Evolutionary conservation across 1,140 invertebrate genomes (phyloP).

Genomic region (Trichogramma pretiosum): DNA sequence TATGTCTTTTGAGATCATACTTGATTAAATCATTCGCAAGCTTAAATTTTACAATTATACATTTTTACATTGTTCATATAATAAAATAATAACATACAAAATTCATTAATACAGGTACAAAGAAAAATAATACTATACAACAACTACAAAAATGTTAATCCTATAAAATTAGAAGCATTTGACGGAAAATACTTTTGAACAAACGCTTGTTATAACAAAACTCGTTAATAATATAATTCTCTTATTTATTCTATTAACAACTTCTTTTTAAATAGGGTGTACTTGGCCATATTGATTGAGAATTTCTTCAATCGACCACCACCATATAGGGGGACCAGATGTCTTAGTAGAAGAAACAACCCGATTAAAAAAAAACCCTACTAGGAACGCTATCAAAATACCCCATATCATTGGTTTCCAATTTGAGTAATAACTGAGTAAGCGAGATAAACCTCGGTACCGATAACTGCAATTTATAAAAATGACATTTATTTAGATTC

Average conservation of each 20-base stretch:
- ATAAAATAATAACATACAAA: slow-evolving; percentile 13
- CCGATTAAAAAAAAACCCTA: slow-evolving; percentile 30
- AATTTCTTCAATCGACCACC: slow-evolving; percentile 30
- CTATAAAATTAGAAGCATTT: too few species aligned
- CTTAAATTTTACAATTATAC: slow-evolving; percentile 7
- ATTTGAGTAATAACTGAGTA: slow-evolving; percentile 12
- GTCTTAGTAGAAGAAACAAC: slow-evolving; percentile 21
- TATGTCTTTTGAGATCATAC: not conserved
- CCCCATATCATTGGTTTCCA: slow-evolving; percentile 26
- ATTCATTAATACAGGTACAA: slow-evolving; percentile 17
- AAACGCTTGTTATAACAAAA: too few species aligned
- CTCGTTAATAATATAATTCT: too few species aligned
- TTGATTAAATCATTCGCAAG: not conserved
- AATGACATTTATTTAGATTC: too few species aligned
- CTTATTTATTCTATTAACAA: too few species aligned
- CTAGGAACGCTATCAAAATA: slow-evolving; percentile 27
- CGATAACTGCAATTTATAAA: too few species aligned
- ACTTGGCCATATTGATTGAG: slow-evolving; percentile 19
- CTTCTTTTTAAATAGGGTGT: too few species aligned
- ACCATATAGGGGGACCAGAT: slow-evolving; percentile 15
- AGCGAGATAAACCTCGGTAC: slow-evolving; percentile 7
- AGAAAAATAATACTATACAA: too few species aligned
- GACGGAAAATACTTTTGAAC: too few species aligned
- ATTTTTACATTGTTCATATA: not conserved
- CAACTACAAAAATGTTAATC: too few species aligned